These are phyloP conservation scores for Cataglyphis livida DNA, from an alignment of 2,888 invertebrate species.

Conservation along the genomic window DNA sequence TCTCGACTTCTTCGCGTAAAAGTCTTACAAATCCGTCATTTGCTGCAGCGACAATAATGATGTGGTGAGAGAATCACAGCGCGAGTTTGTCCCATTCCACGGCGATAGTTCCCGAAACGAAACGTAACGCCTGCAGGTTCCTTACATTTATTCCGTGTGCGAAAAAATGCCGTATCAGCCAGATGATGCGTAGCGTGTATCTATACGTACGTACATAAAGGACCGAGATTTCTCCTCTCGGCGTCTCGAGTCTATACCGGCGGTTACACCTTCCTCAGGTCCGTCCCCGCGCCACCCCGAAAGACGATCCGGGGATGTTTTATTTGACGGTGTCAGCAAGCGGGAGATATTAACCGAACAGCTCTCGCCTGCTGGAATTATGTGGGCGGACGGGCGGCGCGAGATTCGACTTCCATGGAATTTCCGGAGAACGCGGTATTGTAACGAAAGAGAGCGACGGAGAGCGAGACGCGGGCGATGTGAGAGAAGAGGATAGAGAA, in stretches of 20 bases:
- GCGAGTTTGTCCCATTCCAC: conserved; percentile 27
- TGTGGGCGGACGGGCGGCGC: conserved; percentile 73
- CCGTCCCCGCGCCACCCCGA: conserved; percentile 53
- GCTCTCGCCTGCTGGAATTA: conserved; percentile 78
- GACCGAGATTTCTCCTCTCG: conserved; percentile 63
- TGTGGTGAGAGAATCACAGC: conserved; percentile 37
- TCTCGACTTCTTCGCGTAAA: conserved; percentile 11
- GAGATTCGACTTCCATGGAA: conserved; percentile 77
- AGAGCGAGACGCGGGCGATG: conserved; percentile 38
- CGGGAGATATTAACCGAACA: conserved; percentile 80
- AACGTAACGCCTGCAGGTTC: conserved; percentile 61
- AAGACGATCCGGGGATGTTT: conserved; percentile 75
- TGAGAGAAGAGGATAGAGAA: conserved; percentile 11
- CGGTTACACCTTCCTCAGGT: conserved; percentile 69
- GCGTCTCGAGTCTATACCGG: conserved; percentile 71
- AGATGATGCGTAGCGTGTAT: conserved; percentile 69
- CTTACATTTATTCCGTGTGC: conserved; percentile 78
- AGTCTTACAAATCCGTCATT: conserved; percentile 12
- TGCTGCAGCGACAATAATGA: conserved; percentile 24
- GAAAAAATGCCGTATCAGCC: conserved; percentile 81
- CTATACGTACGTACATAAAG: conserved; percentile 62
- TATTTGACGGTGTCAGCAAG: conserved; percentile 82
- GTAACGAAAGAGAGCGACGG: conserved; percentile 57
- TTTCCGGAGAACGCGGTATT: conserved; percentile 75
- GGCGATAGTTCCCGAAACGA: conserved; percentile 31